Evolutionary conservation across 2,113 vertebrate genomes (phyloP).

Genomic region (Baryphthengus martii): DNA sequence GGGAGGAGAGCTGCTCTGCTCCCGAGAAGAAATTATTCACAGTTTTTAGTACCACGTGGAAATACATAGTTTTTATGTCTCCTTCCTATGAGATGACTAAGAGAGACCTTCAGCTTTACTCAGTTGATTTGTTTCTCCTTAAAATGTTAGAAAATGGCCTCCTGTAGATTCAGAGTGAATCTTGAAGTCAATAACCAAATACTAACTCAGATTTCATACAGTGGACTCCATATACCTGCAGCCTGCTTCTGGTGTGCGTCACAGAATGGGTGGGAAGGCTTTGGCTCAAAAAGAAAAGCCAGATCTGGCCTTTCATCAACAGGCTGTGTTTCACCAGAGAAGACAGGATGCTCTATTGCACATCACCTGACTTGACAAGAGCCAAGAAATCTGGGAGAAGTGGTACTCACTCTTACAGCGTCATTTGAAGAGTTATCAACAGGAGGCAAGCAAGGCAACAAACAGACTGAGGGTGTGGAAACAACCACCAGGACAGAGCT

Average conservation of each 20-base stretch:
- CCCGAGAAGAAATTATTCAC: neutral
- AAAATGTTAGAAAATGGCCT: neutral
- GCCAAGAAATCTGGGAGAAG: neutral
- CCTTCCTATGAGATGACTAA: neutral
- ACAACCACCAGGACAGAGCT: neutral
- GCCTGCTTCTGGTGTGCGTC: neutral
- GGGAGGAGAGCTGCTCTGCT: neutral
- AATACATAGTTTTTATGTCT: neutral
- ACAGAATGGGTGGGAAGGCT: neutral
- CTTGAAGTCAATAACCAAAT: neutral
- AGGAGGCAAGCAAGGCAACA: neutral
- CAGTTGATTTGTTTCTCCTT: neutral
- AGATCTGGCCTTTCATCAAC: neutral
- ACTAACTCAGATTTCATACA: neutral
- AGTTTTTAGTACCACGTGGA: neutral
- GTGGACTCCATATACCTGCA: neutral
- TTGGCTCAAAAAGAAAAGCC: neutral
- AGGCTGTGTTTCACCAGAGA: neutral
- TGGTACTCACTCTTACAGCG: neutral
- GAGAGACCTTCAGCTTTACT: neutral
- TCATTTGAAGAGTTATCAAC: neutral
- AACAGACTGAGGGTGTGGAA: neutral
- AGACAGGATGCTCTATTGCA: fast-evolving
- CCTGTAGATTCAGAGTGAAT: neutral
- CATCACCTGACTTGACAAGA: neutral